A percentile compares a stretch with the other conserved stretches of the same genome.
phyloP scores from a whole-genome alignment of 2,797 vertebrate genomes.

The Alfaro cultratus region DNA sequence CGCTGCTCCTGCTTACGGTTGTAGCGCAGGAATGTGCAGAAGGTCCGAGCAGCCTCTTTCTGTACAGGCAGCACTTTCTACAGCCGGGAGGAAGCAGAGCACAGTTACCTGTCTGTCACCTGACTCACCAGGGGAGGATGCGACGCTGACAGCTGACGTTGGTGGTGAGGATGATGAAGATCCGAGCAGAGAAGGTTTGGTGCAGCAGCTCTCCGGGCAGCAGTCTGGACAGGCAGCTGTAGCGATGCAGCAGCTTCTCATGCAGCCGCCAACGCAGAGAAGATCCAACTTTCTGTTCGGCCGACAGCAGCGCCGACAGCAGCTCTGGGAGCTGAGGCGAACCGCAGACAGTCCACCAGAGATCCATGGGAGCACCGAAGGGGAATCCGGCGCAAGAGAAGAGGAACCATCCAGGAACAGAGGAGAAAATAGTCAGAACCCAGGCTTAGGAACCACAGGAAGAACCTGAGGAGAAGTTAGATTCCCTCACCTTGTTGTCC shows the following conservation, averaged over 20 bases:
- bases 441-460: background rate
- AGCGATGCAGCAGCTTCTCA: constrained; percentile 91
- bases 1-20: constrained; percentile 95
- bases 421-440: background rate
- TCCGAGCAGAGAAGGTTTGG: constrained; percentile 91
- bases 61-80: constrained; percentile 95
- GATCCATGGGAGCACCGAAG: background rate
- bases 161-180: constrained; percentile 91
- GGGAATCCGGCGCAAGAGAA: background rate
- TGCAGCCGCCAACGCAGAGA: constrained; percentile 95
- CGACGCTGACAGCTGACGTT: constrained; percentile 81
- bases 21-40: constrained; percentile 92
- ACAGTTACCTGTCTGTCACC: constrained; percentile 6
- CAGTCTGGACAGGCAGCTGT: constrained; percentile 89
- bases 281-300: constrained; percentile 90
- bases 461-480: background rate
- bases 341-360: background rate
- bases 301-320: constrained; percentile 88
- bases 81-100: constrained; percentile 28
- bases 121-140: background rate
- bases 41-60: constrained; percentile 90
- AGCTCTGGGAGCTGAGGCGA: constrained; percentile 77
- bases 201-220: constrained; percentile 93
- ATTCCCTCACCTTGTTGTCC: background rate
- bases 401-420: background rate